Evolutionary conservation across 2,888 invertebrate genomes (phyloP).

Genomic region (Agrilus cyanescens): DNA sequence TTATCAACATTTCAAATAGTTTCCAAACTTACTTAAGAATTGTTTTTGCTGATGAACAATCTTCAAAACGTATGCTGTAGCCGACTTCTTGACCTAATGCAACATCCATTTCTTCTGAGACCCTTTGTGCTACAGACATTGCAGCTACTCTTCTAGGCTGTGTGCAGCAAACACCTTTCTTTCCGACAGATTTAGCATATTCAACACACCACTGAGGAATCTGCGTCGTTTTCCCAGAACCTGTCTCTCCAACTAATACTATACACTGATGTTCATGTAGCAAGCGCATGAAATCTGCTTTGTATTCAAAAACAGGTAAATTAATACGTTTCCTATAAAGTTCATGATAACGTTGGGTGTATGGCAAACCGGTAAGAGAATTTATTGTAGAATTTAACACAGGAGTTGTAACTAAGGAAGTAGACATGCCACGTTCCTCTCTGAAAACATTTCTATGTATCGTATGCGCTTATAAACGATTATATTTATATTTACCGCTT

Average conservation of each 20-base stretch:
- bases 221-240: slow-evolving; percentile 99
- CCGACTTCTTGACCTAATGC: slow-evolving; percentile 84
- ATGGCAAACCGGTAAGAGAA: slow-evolving; percentile 70
- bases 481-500: slow-evolving; percentile 47
- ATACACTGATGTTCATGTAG: slow-evolving; percentile 89
- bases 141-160: slow-evolving; percentile 96
- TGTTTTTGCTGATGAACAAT: slow-evolving; percentile 90
- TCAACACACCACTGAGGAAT: slow-evolving; percentile 95
- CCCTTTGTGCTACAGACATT: slow-evolving; percentile 98
- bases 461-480: neutral
- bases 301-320: slow-evolving; percentile 96
- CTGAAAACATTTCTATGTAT: slow-evolving; percentile 26
- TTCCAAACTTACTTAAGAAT: slow-evolving; percentile 61
- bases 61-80: slow-evolving; percentile 97
- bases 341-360: slow-evolving; percentile 80
- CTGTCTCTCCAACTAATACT: slow-evolving; percentile 96
- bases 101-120: slow-evolving; percentile 99
- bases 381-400: slow-evolving; percentile 46
- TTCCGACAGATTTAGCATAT: slow-evolving; percentile 51
- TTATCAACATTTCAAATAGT: neutral
- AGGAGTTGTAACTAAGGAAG: slow-evolving; percentile 27
- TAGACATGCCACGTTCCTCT: slow-evolving; percentile 43
- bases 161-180: slow-evolving; percentile 86
- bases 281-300: slow-evolving; percentile 88
- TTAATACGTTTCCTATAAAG: slow-evolving; percentile 78